Evolutionary conservation across 2,888 invertebrate genomes (phyloP), one percentile per base, ranked within the genome.

Genomic region (Cephonodes hylas): DNA sequence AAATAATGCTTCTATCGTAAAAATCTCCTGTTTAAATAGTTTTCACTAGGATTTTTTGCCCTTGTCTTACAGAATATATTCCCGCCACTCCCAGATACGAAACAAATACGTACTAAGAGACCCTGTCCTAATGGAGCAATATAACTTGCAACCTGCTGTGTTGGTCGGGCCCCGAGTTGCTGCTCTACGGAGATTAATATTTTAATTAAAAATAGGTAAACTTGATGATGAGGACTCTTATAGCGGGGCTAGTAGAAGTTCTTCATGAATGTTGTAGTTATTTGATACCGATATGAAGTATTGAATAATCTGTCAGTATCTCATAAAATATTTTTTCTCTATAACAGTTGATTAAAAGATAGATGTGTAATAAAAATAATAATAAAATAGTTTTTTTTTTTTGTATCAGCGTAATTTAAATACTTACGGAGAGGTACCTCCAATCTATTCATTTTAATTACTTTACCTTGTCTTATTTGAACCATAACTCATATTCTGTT

Each of bases 191-290:
- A 53, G 53, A 53, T 53, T 53, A 31, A 53, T 53, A 31, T 53
- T 53, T 53, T 53, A 53, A 53, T 53, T 53, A 53, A 53, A 46
- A 53, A 31, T 53, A 53, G 53, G 53, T 31, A 53, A 53, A 53
- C 53, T 31, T 53, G 53, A 31, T 53, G 31, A 31, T 18, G 48
- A 27, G 48, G 31, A 10, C 7, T 31, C 10, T 53, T 10, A 31
- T 10, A 10, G 15, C 1, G 0, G 27, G 1, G 8, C 18, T 53
- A 20, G 31, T 20, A n/a, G 31, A 31, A n/a, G 27, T 25, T 1
- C 31, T 10, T 15, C 31, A 10, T 18, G 10, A 3, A 18, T 18
- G 15, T 53, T 27, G 3, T 27, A 4, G 7, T 1, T 2, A 53
- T 31, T 15, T 22, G 18, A 31, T 10, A 7, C 8, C 4, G 4